Evolutionary conservation across 2,888 invertebrate genomes (phyloP).

Genomic region (Gisinianus flammeolus): DNA sequence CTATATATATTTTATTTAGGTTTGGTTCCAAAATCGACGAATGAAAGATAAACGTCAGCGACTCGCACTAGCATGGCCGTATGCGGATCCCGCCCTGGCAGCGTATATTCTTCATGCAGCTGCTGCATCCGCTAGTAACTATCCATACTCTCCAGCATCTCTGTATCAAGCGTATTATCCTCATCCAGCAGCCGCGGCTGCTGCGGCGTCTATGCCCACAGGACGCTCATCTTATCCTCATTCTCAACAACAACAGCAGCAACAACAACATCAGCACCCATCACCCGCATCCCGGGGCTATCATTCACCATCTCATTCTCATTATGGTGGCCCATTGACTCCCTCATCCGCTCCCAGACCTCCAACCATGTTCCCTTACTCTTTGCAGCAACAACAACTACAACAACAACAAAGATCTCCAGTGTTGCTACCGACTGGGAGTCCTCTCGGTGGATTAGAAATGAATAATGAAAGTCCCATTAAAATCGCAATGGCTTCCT

Average conservation of each 20-base stretch:
- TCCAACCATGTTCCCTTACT: conserved; percentile 51
- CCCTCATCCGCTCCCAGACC: conserved; percentile 42
- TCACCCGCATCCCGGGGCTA: conserved; percentile 58
- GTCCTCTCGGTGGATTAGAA: conserved; percentile 47
- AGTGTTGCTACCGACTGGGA: conserved; percentile 40
- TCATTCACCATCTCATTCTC: conserved; percentile 57
- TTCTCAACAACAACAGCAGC: conserved; percentile 56
- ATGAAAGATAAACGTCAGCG: conserved; percentile 98
- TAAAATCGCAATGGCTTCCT: conserved; percentile 55
- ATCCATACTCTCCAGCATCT: conserved; percentile 62
- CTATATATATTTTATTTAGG: too few relatives aligned
- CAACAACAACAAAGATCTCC: conserved; percentile 48
- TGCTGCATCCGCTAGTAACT: conserved; percentile 69
- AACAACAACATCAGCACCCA: conserved; percentile 44
- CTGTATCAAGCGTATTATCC: conserved; percentile 57
- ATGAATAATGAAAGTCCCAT: conserved; percentile 43
- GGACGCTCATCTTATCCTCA: conserved; percentile 59
- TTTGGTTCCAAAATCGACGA: conserved; percentile 96
- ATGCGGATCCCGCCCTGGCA: conserved; percentile 91
- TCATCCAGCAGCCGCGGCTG: conserved; percentile 61
- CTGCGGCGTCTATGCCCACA: conserved; percentile 66
- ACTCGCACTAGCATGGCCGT: conserved; percentile 93
- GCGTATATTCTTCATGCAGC: conserved; percentile 91
- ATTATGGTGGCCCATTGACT: conserved; percentile 44
- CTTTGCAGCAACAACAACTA: too few relatives aligned